Percentiles rank a stretch among this genome's conserved stretches.
These are phyloP conservation scores for Hassar affinis DNA, from an alignment of 2,113 vertebrate species.

Conservation along the genomic window DNA sequence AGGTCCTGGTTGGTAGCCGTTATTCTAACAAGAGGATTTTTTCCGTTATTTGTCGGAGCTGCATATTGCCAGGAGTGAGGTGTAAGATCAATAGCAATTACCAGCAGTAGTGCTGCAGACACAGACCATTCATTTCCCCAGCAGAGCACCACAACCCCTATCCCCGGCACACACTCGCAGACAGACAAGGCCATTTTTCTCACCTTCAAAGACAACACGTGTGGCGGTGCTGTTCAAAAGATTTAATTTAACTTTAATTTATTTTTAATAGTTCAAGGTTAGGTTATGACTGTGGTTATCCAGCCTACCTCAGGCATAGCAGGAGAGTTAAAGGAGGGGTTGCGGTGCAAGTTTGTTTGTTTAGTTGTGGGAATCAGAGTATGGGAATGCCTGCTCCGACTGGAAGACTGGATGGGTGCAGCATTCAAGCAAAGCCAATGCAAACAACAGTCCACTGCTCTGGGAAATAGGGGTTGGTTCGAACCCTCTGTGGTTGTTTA, in stretches of 20 bases:
- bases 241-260: not conserved
- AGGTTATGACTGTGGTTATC: not conserved
- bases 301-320: not conserved
- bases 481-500: slow-evolving; percentile 48
- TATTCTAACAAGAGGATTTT: slow-evolving; percentile 38
- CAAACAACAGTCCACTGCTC: slow-evolving; percentile 50
- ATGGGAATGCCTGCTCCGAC: slow-evolving; percentile 50
- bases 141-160: slow-evolving; percentile 30
- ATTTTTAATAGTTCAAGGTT: not conserved
- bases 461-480: slow-evolving; percentile 45
- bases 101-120: slow-evolving; percentile 47
- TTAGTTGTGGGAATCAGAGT: slow-evolving; percentile 52
- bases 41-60: slow-evolving; percentile 32
- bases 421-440: slow-evolving; percentile 52
- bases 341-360: slow-evolving; percentile 31
- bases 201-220: slow-evolving; percentile 23
- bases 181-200: slow-evolving; percentile 23
- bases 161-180: not conserved
- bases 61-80: slow-evolving; percentile 42
- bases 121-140: slow-evolving; percentile 54
- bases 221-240: not conserved
- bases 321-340: not conserved
- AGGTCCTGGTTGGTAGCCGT: slow-evolving; percentile 5
- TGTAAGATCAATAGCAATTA: slow-evolving; percentile 59
- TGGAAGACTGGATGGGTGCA: slow-evolving; percentile 39